These are phyloP conservation scores for Neomorphus geoffroyi DNA, from an alignment of 2,797 vertebrate species.

Conservation along the genomic window DNA sequence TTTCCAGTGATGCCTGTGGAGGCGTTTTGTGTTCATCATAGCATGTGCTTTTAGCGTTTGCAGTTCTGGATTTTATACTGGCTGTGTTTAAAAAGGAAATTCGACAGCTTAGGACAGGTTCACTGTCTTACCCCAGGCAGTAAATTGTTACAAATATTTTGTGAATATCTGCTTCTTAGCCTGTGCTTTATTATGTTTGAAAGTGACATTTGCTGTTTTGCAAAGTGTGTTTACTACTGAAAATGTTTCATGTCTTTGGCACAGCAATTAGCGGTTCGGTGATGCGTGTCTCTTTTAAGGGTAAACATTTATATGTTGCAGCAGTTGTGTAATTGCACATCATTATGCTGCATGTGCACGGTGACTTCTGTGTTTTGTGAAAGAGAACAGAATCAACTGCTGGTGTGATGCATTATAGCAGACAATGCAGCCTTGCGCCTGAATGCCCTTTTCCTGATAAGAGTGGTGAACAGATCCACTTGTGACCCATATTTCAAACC, in stretches of 20 bases:
- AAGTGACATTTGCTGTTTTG: neutral
- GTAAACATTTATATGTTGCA: neutral
- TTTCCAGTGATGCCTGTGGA: neutral
- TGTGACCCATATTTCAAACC: conserved; percentile 61
- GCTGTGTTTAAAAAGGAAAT: neutral
- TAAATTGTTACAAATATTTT: neutral
- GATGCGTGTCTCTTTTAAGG: neutral
- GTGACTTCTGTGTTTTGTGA: neutral
- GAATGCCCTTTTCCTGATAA: neutral
- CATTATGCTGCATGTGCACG: neutral
- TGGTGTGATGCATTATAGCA: neutral
- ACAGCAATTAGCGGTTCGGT: neutral
- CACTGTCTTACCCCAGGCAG: neutral
- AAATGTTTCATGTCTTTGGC: neutral
- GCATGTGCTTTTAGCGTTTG: neutral
- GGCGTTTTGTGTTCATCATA: neutral
- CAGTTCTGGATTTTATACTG: neutral
- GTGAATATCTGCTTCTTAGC: neutral
- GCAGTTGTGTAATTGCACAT: neutral
- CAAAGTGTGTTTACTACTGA: neutral
- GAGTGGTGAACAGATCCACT: neutral
- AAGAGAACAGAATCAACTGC: neutral
- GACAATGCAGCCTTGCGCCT: neutral
- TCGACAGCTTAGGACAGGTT: neutral
- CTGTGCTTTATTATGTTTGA: neutral